Evolutionary conservation across 2,888 invertebrate species (phyloP).

Genomic region (Gonocerus acuteangulatus): DNA sequence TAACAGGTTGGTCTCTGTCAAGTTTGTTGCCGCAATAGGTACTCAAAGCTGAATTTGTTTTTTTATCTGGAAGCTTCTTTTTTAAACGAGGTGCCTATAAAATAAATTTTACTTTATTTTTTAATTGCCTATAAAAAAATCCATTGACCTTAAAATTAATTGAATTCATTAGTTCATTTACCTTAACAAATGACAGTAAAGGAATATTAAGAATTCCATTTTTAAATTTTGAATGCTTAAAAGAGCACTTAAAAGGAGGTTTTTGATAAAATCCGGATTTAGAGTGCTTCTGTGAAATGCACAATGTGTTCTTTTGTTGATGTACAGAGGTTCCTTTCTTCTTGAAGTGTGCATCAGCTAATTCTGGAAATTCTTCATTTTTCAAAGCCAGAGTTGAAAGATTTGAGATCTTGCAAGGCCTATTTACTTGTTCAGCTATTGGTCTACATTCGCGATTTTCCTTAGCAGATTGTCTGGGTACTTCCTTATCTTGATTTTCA

Average conservation of each 20-base stretch:
- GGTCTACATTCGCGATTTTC: too few species aligned
- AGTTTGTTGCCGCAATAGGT: conserved; percentile 30
- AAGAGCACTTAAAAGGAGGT: neutral
- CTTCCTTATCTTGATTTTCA: too few species aligned
- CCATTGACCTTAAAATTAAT: neutral
- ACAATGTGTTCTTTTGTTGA: neutral
- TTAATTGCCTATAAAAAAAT: neutral
- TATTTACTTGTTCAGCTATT: too few species aligned
- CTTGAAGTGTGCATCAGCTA: neutral
- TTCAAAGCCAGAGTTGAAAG: too few species aligned
- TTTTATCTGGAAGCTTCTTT: neutral
- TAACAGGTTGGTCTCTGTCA: conserved; percentile 30
- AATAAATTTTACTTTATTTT: neutral
- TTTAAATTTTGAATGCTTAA: neutral
- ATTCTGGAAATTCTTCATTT: neutral
- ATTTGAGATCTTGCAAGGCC: too few species aligned
- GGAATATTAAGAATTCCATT: neutral
- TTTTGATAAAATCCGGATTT: neutral
- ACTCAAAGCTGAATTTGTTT: neutral
- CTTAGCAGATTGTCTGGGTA: too few species aligned
- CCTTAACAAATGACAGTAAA: neutral
- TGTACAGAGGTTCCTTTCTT: neutral
- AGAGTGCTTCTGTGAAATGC: neutral
- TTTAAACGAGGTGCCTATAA: neutral
- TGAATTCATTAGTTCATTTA: neutral